A percentile compares a stretch with the other conserved stretches of the same genome.
Evolutionary conservation across 2,113 vertebrate species (phyloP).

Genomic region (Terrapene triunguis): DNA sequence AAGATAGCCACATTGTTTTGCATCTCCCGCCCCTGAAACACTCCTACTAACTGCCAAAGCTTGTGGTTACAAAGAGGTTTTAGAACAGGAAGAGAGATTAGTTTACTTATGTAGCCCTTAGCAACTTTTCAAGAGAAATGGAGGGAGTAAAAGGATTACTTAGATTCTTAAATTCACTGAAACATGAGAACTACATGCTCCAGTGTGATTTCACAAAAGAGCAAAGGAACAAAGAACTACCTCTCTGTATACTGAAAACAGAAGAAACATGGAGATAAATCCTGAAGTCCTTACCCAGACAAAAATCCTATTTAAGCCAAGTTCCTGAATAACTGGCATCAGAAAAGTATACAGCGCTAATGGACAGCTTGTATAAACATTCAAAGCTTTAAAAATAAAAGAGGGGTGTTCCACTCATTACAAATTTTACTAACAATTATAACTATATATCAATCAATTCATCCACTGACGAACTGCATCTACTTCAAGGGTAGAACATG

Average conservation of each 20-base stretch:
- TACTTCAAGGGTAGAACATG: neutral
- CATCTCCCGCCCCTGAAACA: neutral
- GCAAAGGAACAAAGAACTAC: neutral
- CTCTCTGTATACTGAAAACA: neutral
- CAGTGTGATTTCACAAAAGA: neutral
- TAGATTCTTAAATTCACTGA: neutral
- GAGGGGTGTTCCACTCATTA: slow-evolving; percentile 3
- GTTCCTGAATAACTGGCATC: slow-evolving; percentile 25
- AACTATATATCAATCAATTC: neutral
- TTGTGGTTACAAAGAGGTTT: neutral
- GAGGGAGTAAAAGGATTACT: slow-evolving; percentile 26
- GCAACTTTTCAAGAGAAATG: neutral
- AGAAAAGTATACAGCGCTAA: slow-evolving; percentile 31
- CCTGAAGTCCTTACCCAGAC: slow-evolving; percentile 1
- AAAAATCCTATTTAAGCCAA: slow-evolving; percentile 28
- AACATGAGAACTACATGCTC: slow-evolving; percentile 23
- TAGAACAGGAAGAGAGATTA: neutral
- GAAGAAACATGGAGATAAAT: slow-evolving; percentile 7
- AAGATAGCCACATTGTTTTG: neutral
- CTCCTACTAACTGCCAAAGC: neutral
- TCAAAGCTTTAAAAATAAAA: slow-evolving; percentile 25
- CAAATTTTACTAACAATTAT: neutral
- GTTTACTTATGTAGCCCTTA: neutral
- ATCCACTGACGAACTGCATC: neutral
- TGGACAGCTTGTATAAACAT: slow-evolving; percentile 32